These are phyloP conservation scores for Microplitis demolitor DNA, from an alignment of 1,140 invertebrate genomes.

Conservation along the genomic window DNA sequence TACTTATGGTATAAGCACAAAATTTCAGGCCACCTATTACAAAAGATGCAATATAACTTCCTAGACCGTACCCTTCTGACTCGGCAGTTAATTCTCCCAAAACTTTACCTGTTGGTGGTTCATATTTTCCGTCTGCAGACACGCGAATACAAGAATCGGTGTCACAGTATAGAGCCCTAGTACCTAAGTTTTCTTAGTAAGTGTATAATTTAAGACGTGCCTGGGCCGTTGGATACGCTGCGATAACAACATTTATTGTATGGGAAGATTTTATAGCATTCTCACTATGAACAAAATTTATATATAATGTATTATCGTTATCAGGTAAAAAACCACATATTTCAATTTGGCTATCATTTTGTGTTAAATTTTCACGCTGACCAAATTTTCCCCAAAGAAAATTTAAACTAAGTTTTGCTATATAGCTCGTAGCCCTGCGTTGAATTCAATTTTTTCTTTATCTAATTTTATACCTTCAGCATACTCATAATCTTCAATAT, in stretches of 20 bases:
- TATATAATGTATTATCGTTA: constrained; percentile 38
- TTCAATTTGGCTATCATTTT: constrained; percentile 37
- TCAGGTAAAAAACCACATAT: constrained; percentile 27
- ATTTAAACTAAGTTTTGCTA: constrained; percentile 49
- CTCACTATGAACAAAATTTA: constrained; percentile 34
- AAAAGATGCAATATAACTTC: constrained; percentile 34
- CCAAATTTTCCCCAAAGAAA: constrained; percentile 51
- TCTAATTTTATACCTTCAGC: constrained; percentile 52
- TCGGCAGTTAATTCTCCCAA: constrained; percentile 49
- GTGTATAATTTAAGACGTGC: constrained; percentile 53
- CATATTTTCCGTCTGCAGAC: constrained; percentile 7
- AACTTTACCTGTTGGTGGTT: constrained; percentile 36
- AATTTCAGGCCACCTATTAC: constrained; percentile 26
- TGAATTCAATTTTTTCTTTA: constrained; percentile 42
- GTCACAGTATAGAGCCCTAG: constrained; percentile 52
- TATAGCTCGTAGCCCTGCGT: constrained; percentile 43
- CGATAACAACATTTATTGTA: constrained; percentile 48
- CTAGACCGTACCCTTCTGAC: constrained; percentile 28
- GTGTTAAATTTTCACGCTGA: constrained; percentile 36
- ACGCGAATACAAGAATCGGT: constrained; percentile 51
- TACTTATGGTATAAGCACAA: constrained; percentile 10
- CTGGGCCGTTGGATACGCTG: constrained; percentile 51
- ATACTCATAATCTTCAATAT: constrained; percentile 45
- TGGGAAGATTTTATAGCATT: constrained; percentile 7
- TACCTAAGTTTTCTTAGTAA: constrained; percentile 44